Evolutionary conservation across 2,113 vertebrate species (phyloP), one percentile per base, ranked within the genome.

Genomic region (Turdus rufiventris): DNA sequence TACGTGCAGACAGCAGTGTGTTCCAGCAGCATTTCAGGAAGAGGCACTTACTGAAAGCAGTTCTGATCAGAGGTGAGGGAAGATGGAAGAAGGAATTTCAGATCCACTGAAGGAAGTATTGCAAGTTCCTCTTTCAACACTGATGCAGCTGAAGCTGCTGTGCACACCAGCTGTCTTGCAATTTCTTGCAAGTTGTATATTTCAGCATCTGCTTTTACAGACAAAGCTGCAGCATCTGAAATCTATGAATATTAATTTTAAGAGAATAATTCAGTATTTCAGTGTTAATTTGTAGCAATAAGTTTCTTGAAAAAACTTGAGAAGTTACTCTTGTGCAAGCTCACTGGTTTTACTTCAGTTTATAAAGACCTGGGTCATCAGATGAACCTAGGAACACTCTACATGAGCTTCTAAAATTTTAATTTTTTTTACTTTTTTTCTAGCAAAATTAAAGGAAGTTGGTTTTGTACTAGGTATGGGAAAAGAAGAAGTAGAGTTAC

Each of bases 1-100:
- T 9, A 23, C 0, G 0, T 47, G 20, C 16, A 57, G 48, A 47
- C 57, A 85, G 34, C 3, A 0, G 16, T 43, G 63, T 84, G 21
- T 61, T 80, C n/a, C 23, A 74, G 63, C 61, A 62, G 34, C 34
- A 17, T 63, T 81, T 88, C 51, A 62, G n/a, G 81, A 58, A 65
- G 63, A 53, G 70, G 42, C 18, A 8, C 25, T 75, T 61, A 23
- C 43, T 89, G 34, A 81, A 58, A 72, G 45, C 25, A 42, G 56
- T 58, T 89, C 45, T 66, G 38, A 12, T 71, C 29, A 51, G 43
- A 67, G 10, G 5, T 63, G 71, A 79, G 48, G 48, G 29, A 82
- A 79, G 56, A 54, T 5, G 50, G 42, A 70, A 28, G 50, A 63
- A 86, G 25, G 58, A 77, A 45, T 81, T 86, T 58, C 50, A 91